Percentiles rank a stretch among this genome's conserved stretches.
Conservation (phyloP, 2,113 vertebrate species). For the Atlantisia rogersi region DNA sequence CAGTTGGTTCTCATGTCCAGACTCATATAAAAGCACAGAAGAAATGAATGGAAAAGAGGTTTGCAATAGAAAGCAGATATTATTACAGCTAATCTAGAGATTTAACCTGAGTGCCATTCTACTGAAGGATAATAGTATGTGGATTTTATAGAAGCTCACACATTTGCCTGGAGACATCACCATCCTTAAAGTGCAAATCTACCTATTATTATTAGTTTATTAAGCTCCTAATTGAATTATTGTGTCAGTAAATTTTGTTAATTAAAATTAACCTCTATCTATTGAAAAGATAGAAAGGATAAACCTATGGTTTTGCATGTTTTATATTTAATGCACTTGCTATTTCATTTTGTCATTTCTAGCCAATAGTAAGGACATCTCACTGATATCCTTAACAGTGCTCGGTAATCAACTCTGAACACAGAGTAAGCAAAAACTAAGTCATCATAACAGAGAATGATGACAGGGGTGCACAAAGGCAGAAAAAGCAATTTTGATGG, state of each 20-base stretch:
- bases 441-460: background rate
- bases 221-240: background rate
- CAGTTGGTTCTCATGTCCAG: accelerated
- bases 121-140: accelerated
- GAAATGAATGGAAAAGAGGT: background rate
- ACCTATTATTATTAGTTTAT: background rate
- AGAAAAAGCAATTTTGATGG: background rate
- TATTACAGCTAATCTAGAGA: background rate
- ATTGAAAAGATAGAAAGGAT: background rate
- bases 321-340: background rate
- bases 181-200: background rate
- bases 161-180: background rate
- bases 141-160: background rate
- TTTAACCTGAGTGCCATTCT: background rate
- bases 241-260: background rate
- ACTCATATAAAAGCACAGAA: background rate
- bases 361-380: background rate
- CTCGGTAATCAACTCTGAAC: background rate
- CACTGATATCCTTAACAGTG: background rate
- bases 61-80: background rate
- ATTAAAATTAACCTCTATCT: background rate
- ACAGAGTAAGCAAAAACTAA: background rate
- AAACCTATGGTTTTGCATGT: background rate
- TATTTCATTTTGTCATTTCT: background rate
- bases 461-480: background rate